These are phyloP conservation scores for Stenodera caucasica DNA, from an alignment of 2,888 invertebrate species.

Conservation along the genomic window DNA sequence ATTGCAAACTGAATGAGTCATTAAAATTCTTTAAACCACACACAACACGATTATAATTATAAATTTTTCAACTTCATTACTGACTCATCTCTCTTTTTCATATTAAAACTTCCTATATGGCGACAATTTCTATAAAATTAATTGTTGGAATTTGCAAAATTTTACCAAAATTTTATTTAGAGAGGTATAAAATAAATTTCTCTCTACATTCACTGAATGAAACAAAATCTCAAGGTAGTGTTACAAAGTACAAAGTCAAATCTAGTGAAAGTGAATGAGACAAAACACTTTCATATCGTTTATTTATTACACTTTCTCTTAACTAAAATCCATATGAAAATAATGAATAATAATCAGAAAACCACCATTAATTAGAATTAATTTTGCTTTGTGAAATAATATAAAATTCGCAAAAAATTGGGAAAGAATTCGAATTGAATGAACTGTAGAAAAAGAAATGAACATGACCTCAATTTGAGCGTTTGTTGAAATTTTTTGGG, in stretches of 20 bases:
- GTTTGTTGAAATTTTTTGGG: too few species aligned
- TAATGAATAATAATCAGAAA: neutral
- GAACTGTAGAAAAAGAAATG: neutral
- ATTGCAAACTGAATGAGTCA: slow-evolving; percentile 1
- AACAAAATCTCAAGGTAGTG: slow-evolving; percentile 21
- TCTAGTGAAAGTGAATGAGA: slow-evolving; percentile 39
- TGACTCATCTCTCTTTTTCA: neutral
- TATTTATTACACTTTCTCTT: slow-evolving; percentile 35
- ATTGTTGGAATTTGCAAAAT: too few species aligned
- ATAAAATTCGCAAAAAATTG: neutral
- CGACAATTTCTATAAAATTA: too few species aligned
- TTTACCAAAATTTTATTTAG: too few species aligned
- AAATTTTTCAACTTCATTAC: neutral
- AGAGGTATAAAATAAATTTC: slow-evolving; percentile 10
- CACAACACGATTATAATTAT: neutral
- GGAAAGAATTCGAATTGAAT: neutral
- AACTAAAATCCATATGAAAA: slow-evolving; percentile 16
- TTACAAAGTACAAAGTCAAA: slow-evolving; percentile 27
- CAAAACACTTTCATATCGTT: slow-evolving; percentile 30
- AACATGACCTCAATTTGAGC: neutral
- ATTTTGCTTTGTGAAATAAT: neutral
- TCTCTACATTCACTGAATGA: slow-evolving; percentile 10
- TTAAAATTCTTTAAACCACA: neutral
- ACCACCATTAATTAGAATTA: neutral
- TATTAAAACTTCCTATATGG: neutral